Conservation (phyloP, 2,797 vertebrate genomes). For the Helarctos malayanus region DNA sequence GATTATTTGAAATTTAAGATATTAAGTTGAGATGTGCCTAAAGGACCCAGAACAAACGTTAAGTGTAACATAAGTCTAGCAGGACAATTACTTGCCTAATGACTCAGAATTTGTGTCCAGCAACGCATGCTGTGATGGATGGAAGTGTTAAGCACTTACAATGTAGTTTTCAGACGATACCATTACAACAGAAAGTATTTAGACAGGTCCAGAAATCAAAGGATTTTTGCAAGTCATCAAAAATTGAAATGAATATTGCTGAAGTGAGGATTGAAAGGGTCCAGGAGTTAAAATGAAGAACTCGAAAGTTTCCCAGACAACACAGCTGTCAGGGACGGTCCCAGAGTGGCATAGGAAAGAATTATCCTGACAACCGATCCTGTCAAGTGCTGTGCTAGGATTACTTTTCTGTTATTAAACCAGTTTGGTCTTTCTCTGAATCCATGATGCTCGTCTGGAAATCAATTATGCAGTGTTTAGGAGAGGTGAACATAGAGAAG, state of each 20-base stretch:
- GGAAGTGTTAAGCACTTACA: background rate
- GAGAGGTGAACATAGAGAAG: background rate
- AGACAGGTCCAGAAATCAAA: background rate
- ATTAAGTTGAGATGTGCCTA: background rate
- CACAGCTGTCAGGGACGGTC: background rate
- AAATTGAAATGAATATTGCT: background rate
- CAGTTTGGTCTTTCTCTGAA: background rate
- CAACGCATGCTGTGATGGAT: background rate
- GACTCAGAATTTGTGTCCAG: conserved; percentile 36
- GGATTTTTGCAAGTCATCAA: background rate
- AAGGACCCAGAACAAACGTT: conserved; percentile 49
- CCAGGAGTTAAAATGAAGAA: background rate
- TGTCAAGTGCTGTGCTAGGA: background rate
- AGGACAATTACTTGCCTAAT: conserved; percentile 71
- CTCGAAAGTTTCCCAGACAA: background rate
- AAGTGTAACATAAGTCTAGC: conserved; percentile 20
- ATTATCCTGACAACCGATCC: background rate
- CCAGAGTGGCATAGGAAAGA: background rate
- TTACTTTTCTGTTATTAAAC: background rate
- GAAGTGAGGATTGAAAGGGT: background rate
- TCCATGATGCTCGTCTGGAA: background rate
- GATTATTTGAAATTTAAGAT: conserved; percentile 41
- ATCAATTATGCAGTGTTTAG: background rate
- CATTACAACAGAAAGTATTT: background rate
- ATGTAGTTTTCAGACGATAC: conserved; percentile 15